Evolutionary conservation across 2,888 invertebrate genomes (phyloP), one percentile per base, ranked within the genome.

Genomic region (Tethea ocularis): DNA sequence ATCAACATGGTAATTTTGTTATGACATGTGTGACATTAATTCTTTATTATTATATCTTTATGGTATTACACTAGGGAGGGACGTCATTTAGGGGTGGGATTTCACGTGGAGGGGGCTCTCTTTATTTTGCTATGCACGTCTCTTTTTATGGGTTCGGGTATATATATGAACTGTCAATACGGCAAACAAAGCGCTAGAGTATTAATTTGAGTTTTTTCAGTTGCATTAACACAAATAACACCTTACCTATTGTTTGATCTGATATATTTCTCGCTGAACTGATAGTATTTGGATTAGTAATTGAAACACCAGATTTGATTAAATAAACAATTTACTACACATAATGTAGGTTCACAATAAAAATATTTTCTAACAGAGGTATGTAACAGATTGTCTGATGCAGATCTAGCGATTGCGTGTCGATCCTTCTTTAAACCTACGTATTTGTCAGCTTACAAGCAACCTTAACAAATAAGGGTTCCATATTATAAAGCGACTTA

Each of bases 291-390:
- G n/a, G 46, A 8, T 59, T 59, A 60, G 57, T 38, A 74, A 86
- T 75, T 75, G 77, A 91, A 91, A 86, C 83, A 72, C 75, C 73
- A 61, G 70, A 54, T 22, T 72, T 86, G 88, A 91, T 92, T 91
- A 92, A 92, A 92, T 92, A 92, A 93, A 93, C 92, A 93, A 90
- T 93, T 93, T 93, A 93, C 92, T 93, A 93, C 92, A 91, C 91
- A 84, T 89, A 88, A 89, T 90, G 92, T 93, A 92, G 92, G 91
- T 91, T 90, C 86, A 93, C 91, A 90, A 90, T 92, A 91, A 92
- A 91, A 91, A 89, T 90, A 89, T 87, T 84, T 74, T 81, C 89
- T 89, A 91, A 89, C 87, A 88, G 87, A 91, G 89, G 87, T 91
- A 87, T 84, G 85, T 84, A 84, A 83, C 80, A 77, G 68, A 71